Percentiles rank a stretch among this genome's conserved stretches.
These are phyloP conservation scores for Spea multiplicata DNA, from an alignment of 2,113 vertebrate genomes.

Conservation along the genomic window DNA sequence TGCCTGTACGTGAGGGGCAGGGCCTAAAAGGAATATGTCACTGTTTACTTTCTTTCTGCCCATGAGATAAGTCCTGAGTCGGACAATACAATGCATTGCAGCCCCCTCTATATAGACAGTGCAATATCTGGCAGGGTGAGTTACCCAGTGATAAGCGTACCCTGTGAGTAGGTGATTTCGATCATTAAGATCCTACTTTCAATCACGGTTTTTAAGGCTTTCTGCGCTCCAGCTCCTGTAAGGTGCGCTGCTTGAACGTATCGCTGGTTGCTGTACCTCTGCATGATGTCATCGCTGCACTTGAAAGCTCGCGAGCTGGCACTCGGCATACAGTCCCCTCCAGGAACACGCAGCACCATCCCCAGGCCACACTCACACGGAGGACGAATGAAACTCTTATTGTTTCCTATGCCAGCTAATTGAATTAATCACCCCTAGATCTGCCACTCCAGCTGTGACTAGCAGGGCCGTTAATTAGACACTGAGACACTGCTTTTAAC, in stretches of 20 bases:
- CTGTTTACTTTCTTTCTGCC: neutral
- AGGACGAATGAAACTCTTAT: constrained; percentile 74
- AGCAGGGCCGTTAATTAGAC: constrained; percentile 83
- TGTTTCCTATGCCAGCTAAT: constrained; percentile 86
- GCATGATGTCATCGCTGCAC: constrained; percentile 64
- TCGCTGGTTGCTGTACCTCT: neutral
- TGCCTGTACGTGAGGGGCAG: neutral
- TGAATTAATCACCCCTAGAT: constrained; percentile 87
- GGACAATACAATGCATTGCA: too few species aligned
- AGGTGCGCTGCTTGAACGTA: neutral
- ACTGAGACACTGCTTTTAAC: constrained; percentile 53
- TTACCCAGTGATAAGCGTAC: too few species aligned
- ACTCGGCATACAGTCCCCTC: neutral
- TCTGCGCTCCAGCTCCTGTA: too few species aligned
- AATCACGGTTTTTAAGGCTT: too few species aligned
- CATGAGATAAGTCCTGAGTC: neutral
- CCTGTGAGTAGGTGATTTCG: too few species aligned
- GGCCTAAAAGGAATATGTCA: constrained; percentile 14
- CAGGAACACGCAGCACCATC: neutral
- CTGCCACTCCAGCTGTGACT: constrained; percentile 80
- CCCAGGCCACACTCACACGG: constrained; percentile 47
- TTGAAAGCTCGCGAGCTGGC: constrained; percentile 42
- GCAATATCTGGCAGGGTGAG: neutral
- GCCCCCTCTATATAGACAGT: neutral
- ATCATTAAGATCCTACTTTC: too few species aligned